A percentile compares a stretch with the other conserved stretches of the same genome.
Evolutionary conservation across 1,140 invertebrate genomes (phyloP).

Genomic region (Leptinotarsa texana): DNA sequence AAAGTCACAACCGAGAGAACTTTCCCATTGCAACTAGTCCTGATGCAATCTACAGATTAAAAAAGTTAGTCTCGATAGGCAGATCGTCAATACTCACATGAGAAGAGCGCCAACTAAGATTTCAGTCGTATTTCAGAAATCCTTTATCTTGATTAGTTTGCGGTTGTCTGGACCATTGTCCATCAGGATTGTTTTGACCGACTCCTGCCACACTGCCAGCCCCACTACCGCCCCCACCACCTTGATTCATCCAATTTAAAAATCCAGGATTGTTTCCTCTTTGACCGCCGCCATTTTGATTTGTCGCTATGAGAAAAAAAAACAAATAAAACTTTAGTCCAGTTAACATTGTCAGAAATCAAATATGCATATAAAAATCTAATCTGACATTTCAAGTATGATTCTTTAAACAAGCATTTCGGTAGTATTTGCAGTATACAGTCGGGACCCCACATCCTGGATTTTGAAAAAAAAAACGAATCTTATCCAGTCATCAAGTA

Average conservation of each 20-base stretch:
- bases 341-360: no score
- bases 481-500: no score
- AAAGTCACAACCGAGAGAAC: background rate
- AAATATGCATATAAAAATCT: no score
- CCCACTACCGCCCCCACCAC: slow-evolving; percentile 38
- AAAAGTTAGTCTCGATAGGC: background rate
- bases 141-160: slow-evolving; percentile 53
- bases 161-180: slow-evolving; percentile 52
- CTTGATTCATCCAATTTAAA: slow-evolving; percentile 53
- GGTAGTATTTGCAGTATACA: no score
- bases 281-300: slow-evolving; percentile 50
- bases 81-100: background rate
- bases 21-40: background rate
- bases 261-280: slow-evolving; percentile 53
- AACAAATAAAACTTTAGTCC: no score
- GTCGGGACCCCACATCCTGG: no score
- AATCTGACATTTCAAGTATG: no score
- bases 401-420: no score
- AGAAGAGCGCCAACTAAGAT: background rate
- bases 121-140: slow-evolving; percentile 55
- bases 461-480: no score
- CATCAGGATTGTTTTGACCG: slow-evolving; percentile 42
- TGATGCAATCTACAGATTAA: background rate
- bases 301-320: slow-evolving; percentile 40
- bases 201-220: slow-evolving; percentile 32